A percentile compares a stretch with the other conserved stretches of the same genome.
These are phyloP conservation scores for Catajapyx aquilonaris DNA, from an alignment of 1,140 invertebrate genomes.

Conservation along the genomic window DNA sequence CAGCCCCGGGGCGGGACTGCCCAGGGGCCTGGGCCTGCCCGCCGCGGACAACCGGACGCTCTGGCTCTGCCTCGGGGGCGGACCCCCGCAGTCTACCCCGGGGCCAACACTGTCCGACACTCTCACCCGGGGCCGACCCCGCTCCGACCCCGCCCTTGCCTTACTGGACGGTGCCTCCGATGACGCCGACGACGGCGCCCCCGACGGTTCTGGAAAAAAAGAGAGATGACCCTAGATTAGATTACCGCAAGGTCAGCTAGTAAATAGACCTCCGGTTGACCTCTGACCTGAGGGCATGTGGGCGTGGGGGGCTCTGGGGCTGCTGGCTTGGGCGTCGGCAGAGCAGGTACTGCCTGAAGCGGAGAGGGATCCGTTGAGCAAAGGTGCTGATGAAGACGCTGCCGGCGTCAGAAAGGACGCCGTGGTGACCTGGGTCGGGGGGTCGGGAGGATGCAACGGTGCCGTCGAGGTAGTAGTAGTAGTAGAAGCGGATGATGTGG, in stretches of 20 bases:
- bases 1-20: conserved; percentile 29
- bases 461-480: not conserved
- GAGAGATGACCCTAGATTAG: not conserved
- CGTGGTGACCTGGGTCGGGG: not conserved
- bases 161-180: not conserved
- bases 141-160: conserved; percentile 9
- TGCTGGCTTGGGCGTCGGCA: not conserved
- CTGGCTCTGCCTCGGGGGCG: no score
- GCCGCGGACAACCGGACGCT: no score
- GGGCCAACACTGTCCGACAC: no score
- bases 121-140: not conserved
- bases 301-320: not conserved
- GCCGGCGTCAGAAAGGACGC: conserved; percentile 1
- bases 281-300: conserved; percentile 1
- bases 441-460: not conserved
- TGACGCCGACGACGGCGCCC: not conserved
- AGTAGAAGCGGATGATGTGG: not conserved
- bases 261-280: not conserved
- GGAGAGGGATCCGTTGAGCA: conserved; percentile 1
- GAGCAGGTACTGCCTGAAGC: not conserved
- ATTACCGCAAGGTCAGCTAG: not conserved
- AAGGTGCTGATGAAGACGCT: conserved; percentile 1
- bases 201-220: not conserved
- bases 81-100: no score
- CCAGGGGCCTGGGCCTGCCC: no score